Conservation (phyloP, 2,888 invertebrate genomes). For the Lamproptera curius region DNA sequence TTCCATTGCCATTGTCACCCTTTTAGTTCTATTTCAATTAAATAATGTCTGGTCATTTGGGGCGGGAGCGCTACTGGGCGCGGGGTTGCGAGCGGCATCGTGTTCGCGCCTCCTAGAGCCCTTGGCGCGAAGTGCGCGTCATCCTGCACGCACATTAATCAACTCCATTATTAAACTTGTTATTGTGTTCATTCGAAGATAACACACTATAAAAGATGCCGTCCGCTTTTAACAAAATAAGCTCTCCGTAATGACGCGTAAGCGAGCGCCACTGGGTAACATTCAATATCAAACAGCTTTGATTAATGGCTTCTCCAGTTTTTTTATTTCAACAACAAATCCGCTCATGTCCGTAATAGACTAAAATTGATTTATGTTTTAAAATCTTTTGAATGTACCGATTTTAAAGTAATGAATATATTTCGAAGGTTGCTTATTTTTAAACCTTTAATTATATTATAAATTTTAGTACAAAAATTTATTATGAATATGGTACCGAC, state of each 20-base stretch:
- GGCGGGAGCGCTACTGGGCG: slow-evolving; percentile 43
- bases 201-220: slow-evolving; percentile 76
- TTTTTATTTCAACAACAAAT: slow-evolving; percentile 42
- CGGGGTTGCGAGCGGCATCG: slow-evolving; percentile 30
- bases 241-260: slow-evolving; percentile 73
- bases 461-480: too few relatives aligned
- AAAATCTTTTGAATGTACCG: not conserved
- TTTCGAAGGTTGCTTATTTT: too few relatives aligned
- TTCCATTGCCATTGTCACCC: slow-evolving; percentile 77
- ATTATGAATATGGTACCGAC: too few relatives aligned
- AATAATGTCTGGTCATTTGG: slow-evolving; percentile 79
- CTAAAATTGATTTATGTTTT: slow-evolving; percentile 3
- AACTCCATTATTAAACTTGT: slow-evolving; percentile 74
- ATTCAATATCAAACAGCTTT: slow-evolving; percentile 47
- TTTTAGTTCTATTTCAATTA: slow-evolving; percentile 76
- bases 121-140: slow-evolving; percentile 68
- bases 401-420: not conserved
- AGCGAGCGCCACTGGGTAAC: slow-evolving; percentile 52
- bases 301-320: slow-evolving; percentile 54
- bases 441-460: too few relatives aligned
- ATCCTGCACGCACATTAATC: slow-evolving; percentile 75
- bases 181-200: slow-evolving; percentile 77
- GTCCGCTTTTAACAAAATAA: slow-evolving; percentile 71
- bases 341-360: slow-evolving; percentile 36
- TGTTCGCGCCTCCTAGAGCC: slow-evolving; percentile 63